phyloP scores from a whole-genome alignment of 2,888 invertebrate species.

The Onchidella celtica region DNA sequence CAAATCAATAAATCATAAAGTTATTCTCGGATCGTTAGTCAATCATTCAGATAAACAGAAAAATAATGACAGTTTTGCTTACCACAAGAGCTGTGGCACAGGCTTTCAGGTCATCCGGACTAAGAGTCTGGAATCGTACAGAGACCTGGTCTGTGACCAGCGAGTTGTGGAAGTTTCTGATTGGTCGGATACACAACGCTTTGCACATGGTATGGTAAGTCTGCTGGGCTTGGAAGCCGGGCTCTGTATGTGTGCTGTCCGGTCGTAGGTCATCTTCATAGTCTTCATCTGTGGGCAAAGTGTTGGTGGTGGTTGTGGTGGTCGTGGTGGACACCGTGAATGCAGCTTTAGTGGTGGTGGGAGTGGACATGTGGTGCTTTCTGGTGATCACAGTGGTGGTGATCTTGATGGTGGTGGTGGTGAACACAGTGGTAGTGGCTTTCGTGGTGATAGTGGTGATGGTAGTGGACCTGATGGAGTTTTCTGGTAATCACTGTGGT shows the following conservation, averaged over 20 bases:
- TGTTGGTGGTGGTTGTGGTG: not conserved
- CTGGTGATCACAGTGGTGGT: not conserved
- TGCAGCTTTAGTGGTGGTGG: not conserved
- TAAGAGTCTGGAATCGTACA: constrained; percentile 53
- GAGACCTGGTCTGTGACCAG: constrained; percentile 53
- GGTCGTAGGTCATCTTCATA: constrained; percentile 22
- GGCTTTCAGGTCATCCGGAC: constrained; percentile 58
- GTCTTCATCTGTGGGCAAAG: constrained; percentile 18
- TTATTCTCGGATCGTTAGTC: not conserved
- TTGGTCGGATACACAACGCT: constrained; percentile 55
- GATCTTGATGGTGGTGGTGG: not conserved
- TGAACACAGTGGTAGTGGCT: not conserved
- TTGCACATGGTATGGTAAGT: constrained; percentile 60
- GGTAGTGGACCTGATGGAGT: not conserved
- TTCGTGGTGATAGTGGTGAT: not conserved
- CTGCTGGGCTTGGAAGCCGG: constrained; percentile 53
- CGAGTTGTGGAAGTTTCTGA: constrained; percentile 57
- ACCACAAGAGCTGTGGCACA: constrained; percentile 62
- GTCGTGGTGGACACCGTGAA: not conserved
- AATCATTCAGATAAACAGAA: not conserved
- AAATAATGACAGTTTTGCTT: too few relatives aligned
- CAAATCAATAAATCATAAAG: too few relatives aligned
- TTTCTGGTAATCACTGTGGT: not conserved
- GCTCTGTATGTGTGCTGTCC: not conserved
- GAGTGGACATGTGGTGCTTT: not conserved